Percentiles rank a stretch among this genome's conserved stretches.
Conservation (phyloP, 2,888 invertebrate genomes). For the Nomada hirtipes region DNA sequence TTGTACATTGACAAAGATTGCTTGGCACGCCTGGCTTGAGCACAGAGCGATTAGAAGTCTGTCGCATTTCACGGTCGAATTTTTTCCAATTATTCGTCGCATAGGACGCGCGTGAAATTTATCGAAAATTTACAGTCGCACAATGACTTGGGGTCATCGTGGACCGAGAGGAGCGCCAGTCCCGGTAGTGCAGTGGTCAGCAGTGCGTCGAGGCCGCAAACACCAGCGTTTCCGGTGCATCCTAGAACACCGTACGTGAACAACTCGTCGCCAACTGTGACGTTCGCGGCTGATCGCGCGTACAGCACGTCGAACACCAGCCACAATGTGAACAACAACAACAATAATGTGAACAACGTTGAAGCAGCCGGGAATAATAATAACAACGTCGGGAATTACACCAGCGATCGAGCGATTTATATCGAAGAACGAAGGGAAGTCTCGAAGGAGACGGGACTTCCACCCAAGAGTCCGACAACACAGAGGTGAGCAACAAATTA, state of each 20-base stretch:
- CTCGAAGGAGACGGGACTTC: conserved; percentile 86
- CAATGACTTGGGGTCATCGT: conserved; percentile 88
- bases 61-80: conserved; percentile 14
- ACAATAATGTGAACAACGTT: conserved; percentile 60
- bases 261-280: conserved; percentile 88
- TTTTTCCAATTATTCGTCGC: not conserved
- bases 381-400: conserved; percentile 76
- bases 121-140: conserved; percentile 72
- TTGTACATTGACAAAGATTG: conserved; percentile 30
- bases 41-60: conserved; percentile 39
- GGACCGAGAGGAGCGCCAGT: conserved; percentile 86
- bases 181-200: conserved; percentile 86
- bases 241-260: conserved; percentile 95
- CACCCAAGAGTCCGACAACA: conserved; percentile 93
- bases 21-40: conserved; percentile 56
- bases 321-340: conserved; percentile 76
- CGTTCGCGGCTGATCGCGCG: conserved; percentile 80
- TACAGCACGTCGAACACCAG: conserved; percentile 76
- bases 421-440: conserved; percentile 81
- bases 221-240: conserved; percentile 97
- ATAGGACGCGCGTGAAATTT: not conserved
- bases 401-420: conserved; percentile 79
- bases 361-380: conserved; percentile 71
- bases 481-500: conserved; percentile 86
- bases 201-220: conserved; percentile 90